Percentiles rank a stretch among this genome's conserved stretches.
These are phyloP conservation scores for Siniperca chuatsi DNA, from an alignment of 2,113 vertebrate genomes.

Conservation along the genomic window DNA sequence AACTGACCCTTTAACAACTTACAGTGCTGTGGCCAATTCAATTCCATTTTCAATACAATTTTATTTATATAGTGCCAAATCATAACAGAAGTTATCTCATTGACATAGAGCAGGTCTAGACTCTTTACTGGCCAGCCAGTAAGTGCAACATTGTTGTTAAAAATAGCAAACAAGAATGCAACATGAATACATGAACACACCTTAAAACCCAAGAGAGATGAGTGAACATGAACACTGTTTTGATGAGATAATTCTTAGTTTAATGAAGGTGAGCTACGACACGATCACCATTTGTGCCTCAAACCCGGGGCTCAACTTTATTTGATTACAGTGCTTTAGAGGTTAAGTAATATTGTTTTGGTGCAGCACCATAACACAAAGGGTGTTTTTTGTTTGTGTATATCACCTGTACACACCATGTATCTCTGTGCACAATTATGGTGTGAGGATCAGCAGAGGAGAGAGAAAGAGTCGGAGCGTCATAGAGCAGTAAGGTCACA, in stretches of 20 bases:
- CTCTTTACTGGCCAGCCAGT: neutral
- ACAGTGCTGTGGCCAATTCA: too few relatives aligned
- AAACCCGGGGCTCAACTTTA: conserved; percentile 45
- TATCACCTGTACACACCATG: conserved; percentile 20
- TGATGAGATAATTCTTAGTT: conserved; percentile 49
- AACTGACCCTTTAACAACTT: neutral
- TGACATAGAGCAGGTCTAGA: too few relatives aligned
- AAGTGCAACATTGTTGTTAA: conserved; percentile 9
- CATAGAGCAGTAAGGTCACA: conserved; percentile 52
- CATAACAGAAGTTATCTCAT: too few relatives aligned
- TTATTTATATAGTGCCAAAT: too few relatives aligned
- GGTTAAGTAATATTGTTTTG: conserved; percentile 66
- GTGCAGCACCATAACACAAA: conserved; percentile 18
- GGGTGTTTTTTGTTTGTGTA: conserved; percentile 50
- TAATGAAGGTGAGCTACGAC: conserved; percentile 58
- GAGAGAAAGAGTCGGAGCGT: conserved; percentile 40
- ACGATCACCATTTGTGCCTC: conserved; percentile 30
- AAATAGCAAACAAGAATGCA: neutral
- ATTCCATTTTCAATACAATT: too few relatives aligned
- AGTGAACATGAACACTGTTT: conserved; percentile 40
- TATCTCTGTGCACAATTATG: conserved; percentile 54
- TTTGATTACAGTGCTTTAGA: conserved; percentile 61
- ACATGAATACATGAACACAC: conserved; percentile 9
- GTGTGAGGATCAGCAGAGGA: conserved; percentile 27
- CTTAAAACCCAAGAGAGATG: conserved; percentile 25